Evolutionary conservation across 2,888 invertebrate species (phyloP).

Genomic region (Tinea trinotella): DNA sequence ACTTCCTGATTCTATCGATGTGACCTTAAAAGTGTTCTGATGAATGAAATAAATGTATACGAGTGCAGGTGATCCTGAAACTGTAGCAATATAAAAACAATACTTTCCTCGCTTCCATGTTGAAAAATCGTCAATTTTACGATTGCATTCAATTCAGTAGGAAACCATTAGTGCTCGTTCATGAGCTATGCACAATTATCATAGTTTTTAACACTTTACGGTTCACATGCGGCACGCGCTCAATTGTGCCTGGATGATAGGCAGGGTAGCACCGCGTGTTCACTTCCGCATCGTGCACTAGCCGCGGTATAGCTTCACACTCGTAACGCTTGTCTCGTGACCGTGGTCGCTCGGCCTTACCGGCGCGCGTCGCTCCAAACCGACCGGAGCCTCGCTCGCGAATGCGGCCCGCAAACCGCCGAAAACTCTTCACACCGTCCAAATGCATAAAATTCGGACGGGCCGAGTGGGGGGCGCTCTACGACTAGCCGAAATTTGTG

Average conservation of each 20-base stretch:
- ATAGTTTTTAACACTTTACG: conserved; percentile 60
- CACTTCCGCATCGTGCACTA: conserved; percentile 66
- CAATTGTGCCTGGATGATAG: not conserved
- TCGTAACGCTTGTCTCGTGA: conserved; percentile 28
- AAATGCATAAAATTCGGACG: conserved; percentile 72
- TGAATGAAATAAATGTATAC: not conserved
- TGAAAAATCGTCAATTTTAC: conserved; percentile 57
- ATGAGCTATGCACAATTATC: conserved; percentile 56
- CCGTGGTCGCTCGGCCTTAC: conserved; percentile 27
- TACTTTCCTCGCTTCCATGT: conserved; percentile 70
- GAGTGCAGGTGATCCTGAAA: not conserved
- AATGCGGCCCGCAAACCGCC: conserved; percentile 56
- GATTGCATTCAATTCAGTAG: conserved; percentile 30
- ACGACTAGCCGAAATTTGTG: conserved; percentile 67
- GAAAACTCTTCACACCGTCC: conserved; percentile 64
- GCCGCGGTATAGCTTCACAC: conserved; percentile 30
- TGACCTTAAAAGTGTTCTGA: not conserved
- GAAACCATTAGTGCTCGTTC: conserved; percentile 53
- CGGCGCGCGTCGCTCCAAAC: conserved; percentile 49
- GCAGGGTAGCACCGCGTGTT: conserved; percentile 34
- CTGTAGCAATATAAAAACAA: conserved; percentile 31
- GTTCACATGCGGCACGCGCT: conserved; percentile 1
- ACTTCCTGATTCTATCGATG: conserved; percentile 33
- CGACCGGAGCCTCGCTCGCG: conserved; percentile 64
- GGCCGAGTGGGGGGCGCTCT: conserved; percentile 67